phyloP scores from a whole-genome alignment of 2,797 vertebrate genomes.

The Micromesistius poutassou region DNA sequence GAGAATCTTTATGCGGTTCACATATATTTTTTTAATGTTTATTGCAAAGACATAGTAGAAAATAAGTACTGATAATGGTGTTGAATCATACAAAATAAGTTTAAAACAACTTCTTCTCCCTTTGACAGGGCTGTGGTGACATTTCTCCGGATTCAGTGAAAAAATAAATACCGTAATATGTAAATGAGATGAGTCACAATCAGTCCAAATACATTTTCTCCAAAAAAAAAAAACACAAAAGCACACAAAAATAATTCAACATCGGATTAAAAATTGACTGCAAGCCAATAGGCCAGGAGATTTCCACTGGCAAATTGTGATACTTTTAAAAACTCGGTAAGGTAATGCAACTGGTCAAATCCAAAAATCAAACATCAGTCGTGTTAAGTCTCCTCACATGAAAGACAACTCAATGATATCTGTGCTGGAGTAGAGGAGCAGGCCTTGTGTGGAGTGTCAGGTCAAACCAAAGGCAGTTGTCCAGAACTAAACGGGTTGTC shows the following conservation, averaged over 20 bases:
- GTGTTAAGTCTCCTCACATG: neutral
- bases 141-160: neutral
- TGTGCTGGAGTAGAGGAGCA: neutral
- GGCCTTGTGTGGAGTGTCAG: constrained; percentile 12
- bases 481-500: neutral
- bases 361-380: neutral
- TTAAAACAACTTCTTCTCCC: constrained; percentile 50
- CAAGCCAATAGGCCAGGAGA: neutral
- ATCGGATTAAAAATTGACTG: neutral
- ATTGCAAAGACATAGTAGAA: constrained; percentile 57
- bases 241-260: neutral
- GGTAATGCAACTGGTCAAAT: neutral
- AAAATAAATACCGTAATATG: constrained; percentile 42
- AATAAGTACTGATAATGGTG: constrained; percentile 18
- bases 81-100: constrained; percentile 29
- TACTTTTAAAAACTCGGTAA: constrained; percentile 5
- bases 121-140: neutral
- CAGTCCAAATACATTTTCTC: neutral
- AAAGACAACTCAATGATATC: neutral
- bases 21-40: constrained; percentile 42
- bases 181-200: constrained; percentile 11
- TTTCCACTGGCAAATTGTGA: neutral
- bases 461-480: constrained; percentile 8
- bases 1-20: neutral
- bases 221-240: neutral